Evolutionary conservation across 2,888 invertebrate genomes (phyloP).

Genomic region (Tetanocera ferruginea): DNA sequence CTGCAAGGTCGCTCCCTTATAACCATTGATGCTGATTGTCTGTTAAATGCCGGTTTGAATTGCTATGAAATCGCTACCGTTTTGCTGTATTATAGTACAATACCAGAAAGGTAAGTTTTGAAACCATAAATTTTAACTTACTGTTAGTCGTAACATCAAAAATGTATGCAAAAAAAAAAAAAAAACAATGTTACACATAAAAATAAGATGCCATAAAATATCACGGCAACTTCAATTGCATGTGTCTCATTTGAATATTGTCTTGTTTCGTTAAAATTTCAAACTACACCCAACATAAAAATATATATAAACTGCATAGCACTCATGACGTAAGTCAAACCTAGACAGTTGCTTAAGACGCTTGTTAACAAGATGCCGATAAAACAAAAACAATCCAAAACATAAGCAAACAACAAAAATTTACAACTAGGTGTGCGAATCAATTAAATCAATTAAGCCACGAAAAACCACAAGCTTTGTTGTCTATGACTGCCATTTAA

Average conservation of each 20-base stretch:
- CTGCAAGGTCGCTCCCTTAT: conserved; percentile 76
- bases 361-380: no score
- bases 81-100: conserved; percentile 79
- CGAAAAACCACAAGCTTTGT: conserved; percentile 14
- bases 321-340: no score
- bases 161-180: background rate
- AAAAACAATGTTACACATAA: background rate
- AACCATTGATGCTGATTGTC: conserved; percentile 76
- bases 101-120: conserved; percentile 77
- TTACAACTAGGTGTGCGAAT: conserved; percentile 17
- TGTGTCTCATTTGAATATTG: no score
- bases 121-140: no score
- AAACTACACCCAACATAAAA: no score
- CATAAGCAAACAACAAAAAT: background rate
- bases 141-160: no score
- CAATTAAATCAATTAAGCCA: conserved; percentile 32
- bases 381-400: background rate
- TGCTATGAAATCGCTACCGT: conserved; percentile 80
- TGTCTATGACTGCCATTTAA: background rate
- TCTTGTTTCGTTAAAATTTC: no score
- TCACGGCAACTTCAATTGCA: no score
- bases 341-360: no score
- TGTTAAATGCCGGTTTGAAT: conserved; percentile 74
- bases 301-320: no score
- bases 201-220: no score